These are phyloP conservation scores for Pantelozetes paolii DNA, from an alignment of 2,888 invertebrate genomes.

Conservation along the genomic window DNA sequence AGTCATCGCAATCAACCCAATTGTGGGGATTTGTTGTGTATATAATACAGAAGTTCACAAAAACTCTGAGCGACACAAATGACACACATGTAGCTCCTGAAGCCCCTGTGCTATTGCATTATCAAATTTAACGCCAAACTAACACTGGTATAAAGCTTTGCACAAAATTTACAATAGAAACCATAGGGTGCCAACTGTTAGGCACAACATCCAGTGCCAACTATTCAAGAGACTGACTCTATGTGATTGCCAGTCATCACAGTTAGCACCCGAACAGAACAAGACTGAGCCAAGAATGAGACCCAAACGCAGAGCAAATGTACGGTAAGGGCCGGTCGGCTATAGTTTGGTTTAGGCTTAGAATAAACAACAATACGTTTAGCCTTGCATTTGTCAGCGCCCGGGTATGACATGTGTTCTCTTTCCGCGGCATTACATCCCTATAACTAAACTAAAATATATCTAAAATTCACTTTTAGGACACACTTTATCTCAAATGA, in stretches of 20 bases:
- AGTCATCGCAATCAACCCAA: conserved; percentile 25
- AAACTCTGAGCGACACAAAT: conserved; percentile 20
- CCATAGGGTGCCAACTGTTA: conserved; percentile 35
- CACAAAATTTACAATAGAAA: not conserved
- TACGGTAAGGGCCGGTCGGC: not conserved
- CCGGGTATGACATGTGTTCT: conserved; percentile 22
- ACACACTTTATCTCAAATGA: conserved; percentile 4
- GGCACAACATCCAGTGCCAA: not conserved
- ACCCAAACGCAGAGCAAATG: not conserved
- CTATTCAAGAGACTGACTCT: not conserved
- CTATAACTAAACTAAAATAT: conserved; percentile 3
- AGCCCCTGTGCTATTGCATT: not conserved
- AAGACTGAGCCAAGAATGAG: not conserved
- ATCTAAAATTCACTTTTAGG: conserved; percentile 18
- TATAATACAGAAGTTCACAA: conserved; percentile 19
- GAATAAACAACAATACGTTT: conserved; percentile 19
- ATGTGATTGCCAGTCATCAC: not conserved
- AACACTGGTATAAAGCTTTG: not conserved
- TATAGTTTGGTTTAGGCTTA: conserved; percentile 16
- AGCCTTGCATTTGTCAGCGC: conserved; percentile 21
- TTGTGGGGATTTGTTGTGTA: conserved; percentile 26
- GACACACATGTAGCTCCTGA: conserved; percentile 26
- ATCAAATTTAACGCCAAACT: conserved; percentile 36
- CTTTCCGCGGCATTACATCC: conserved; percentile 18
- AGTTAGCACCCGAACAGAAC: not conserved